Evolutionary conservation across 2,888 invertebrate species (phyloP).

Genomic region (Noctua fimbriata): DNA sequence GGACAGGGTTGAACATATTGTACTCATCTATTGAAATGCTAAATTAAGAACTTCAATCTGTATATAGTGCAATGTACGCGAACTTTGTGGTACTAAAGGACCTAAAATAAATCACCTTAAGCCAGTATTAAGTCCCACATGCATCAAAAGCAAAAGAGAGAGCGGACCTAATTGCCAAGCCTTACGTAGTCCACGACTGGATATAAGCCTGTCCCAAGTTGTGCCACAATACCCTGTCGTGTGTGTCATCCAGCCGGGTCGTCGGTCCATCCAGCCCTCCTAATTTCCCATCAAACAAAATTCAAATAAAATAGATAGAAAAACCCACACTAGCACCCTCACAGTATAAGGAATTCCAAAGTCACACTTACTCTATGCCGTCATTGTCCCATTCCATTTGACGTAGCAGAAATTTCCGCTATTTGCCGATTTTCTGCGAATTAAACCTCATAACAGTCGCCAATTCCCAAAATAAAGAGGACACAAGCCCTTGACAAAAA

Average conservation of each 20-base stretch:
- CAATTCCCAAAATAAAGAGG: constrained; percentile 26
- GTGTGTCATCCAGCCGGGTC: not conserved
- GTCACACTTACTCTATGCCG: not conserved
- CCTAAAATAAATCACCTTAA: too few species aligned
- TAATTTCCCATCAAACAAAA: not conserved
- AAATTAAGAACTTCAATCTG: too few species aligned
- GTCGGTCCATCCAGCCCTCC: not conserved
- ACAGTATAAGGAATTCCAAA: not conserved
- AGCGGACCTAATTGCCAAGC: not conserved
- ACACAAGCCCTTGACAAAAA: constrained; percentile 10
- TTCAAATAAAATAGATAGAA: not conserved
- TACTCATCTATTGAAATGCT: too few species aligned
- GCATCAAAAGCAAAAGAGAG: not conserved
- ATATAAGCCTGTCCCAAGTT: not conserved
- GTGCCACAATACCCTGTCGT: not conserved
- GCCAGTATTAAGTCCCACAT: too few species aligned
- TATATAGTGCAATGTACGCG: too few species aligned
- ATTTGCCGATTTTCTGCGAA: not conserved
- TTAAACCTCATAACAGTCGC: not conserved
- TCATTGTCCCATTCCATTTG: not conserved
- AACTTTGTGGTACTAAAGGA: too few species aligned
- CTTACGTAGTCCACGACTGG: not conserved
- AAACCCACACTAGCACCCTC: not conserved
- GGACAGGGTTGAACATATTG: too few species aligned
- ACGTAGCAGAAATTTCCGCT: not conserved